These are phyloP conservation scores for Diplosoma virens DNA, from an alignment of 23 tunicate genomes.

Conservation along the genomic window DNA sequence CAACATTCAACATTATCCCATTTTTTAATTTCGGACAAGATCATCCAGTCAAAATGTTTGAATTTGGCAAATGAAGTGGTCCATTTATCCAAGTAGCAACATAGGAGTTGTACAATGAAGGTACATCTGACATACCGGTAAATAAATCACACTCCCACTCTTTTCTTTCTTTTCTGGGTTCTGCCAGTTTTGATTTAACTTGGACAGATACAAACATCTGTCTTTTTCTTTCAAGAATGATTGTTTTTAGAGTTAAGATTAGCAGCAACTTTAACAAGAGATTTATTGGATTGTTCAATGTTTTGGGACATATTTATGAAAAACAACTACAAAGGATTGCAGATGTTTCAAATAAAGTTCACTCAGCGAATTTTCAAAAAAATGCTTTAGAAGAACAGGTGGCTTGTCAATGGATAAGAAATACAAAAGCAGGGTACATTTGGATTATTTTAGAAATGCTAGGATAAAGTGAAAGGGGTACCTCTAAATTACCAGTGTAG, in stretches of 20 bases:
- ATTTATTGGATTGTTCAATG: slow-evolving; percentile 19
- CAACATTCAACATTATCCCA: slow-evolving; percentile 36
- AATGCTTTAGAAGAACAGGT: too few species aligned
- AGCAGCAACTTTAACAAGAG: slow-evolving; percentile 36
- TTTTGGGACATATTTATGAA: too few species aligned
- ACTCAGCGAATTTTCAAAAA: too few species aligned
- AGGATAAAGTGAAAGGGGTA: too few species aligned
- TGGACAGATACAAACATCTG: slow-evolving; percentile 25
- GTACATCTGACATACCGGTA: slow-evolving; percentile 34
- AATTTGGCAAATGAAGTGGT: slow-evolving; percentile 37
- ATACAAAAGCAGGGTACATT: too few species aligned
- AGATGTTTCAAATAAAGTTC: too few species aligned
- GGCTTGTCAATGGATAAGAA: too few species aligned
- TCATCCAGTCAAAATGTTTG: slow-evolving; percentile 39
- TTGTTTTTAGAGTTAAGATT: slow-evolving; percentile 32
- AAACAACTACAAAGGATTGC: too few species aligned
- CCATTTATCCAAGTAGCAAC: slow-evolving; percentile 40
- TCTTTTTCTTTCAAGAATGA: slow-evolving; percentile 22
- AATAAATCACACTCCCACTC: slow-evolving; percentile 26
- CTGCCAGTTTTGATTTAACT: slow-evolving; percentile 28
- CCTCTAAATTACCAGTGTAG: too few species aligned
- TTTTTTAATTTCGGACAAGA: slow-evolving; percentile 22
- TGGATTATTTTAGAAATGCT: too few species aligned
- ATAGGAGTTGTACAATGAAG: slow-evolving; percentile 28
- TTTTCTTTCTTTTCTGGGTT: slow-evolving; percentile 17